A percentile compares a stretch with the other conserved stretches of the same genome.
phyloP scores from a whole-genome alignment of 1,140 invertebrate genomes.

The Leptonema lineaticorne region DNA sequence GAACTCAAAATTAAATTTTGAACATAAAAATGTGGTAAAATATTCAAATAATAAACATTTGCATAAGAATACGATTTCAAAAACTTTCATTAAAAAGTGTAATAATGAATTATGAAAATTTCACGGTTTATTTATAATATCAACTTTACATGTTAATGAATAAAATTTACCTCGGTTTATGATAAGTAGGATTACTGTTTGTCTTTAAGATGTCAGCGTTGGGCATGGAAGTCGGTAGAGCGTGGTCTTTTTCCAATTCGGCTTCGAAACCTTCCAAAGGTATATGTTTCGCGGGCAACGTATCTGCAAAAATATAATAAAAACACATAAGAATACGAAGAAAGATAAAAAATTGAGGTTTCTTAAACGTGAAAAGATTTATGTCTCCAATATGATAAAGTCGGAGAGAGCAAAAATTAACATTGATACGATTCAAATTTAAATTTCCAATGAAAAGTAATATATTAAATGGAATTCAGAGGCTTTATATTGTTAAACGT shows the following conservation, averaged over 20 bases:
- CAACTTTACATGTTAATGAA: no score
- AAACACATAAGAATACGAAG: neutral
- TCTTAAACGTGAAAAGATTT: neutral
- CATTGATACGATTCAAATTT: conserved; percentile 3
- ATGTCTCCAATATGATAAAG: neutral
- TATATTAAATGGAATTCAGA: neutral
- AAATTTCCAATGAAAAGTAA: neutral
- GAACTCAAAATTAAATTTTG: no score
- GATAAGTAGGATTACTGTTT: conserved; percentile 68
- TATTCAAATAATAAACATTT: no score
- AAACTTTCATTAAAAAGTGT: no score
- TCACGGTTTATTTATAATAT: no score
- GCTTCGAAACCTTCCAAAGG: conserved; percentile 61
- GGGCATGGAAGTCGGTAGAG: conserved; percentile 67
- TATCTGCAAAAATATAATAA: conserved; percentile 45
- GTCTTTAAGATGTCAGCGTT: conserved; percentile 71
- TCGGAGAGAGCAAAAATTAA: neutral
- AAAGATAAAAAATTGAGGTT: neutral
- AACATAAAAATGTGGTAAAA: no score
- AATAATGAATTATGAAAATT: no score
- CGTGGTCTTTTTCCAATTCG: conserved; percentile 67
- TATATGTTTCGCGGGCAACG: conserved; percentile 55
- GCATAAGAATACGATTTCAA: no score
- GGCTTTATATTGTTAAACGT: no score
- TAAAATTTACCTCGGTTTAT: conserved; percentile 60